These are phyloP conservation scores for Zapornia atra DNA, from an alignment of 2,113 vertebrate species.

Conservation along the genomic window DNA sequence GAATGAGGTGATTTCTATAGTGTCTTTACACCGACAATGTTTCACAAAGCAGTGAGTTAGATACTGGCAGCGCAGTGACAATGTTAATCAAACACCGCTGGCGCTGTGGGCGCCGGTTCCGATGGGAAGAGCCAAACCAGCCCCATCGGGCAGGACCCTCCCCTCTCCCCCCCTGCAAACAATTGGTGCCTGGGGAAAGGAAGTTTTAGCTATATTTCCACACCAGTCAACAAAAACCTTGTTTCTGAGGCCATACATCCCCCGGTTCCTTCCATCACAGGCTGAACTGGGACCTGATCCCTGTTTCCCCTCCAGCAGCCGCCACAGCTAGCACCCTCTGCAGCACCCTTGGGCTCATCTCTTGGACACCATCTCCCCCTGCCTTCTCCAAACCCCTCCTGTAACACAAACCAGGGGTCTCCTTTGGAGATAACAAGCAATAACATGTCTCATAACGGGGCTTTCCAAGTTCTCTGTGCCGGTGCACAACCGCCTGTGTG, in stretches of 20 bases:
- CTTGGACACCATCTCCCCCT: rapidly evolving
- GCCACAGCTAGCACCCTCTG: background rate
- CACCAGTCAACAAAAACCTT: background rate
- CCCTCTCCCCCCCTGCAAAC: background rate
- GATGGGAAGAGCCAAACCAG: background rate
- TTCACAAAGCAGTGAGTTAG: background rate
- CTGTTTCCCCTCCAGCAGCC: rapidly evolving
- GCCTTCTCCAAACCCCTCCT: background rate
- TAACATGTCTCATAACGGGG: rapidly evolving
- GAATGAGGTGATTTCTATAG: background rate
- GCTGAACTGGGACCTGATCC: background rate
- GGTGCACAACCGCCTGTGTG: background rate
- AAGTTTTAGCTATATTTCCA: background rate
- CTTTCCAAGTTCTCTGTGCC: background rate
- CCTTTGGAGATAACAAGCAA: background rate
- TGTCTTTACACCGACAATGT: background rate
- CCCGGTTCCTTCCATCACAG: rapidly evolving
- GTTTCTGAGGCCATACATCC: rapidly evolving
- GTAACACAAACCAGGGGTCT: rapidly evolving
- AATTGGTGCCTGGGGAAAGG: background rate
- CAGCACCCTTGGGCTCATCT: rapidly evolving
- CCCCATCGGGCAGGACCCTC: background rate
- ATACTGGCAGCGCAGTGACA: background rate
- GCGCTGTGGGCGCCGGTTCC: rapidly evolving
- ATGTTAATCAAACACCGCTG: background rate